Evolutionary conservation across 2,113 vertebrate species (phyloP), one percentile per base, ranked within the genome.

Genomic region (Aramus guarauna): DNA sequence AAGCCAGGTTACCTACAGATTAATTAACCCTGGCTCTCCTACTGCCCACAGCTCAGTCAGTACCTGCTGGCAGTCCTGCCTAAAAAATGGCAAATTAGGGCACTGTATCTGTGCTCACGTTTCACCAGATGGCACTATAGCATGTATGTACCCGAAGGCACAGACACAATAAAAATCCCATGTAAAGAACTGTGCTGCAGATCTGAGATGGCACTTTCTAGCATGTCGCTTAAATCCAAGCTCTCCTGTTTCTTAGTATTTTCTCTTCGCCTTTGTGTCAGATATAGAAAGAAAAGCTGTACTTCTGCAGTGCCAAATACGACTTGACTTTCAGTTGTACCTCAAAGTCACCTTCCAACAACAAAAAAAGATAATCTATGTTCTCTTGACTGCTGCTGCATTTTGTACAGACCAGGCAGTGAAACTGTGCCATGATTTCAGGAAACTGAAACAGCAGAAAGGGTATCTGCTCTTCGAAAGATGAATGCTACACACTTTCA

Each of bases 41-140:
- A 37, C 12, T 68, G 56, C 24, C n/a, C 81, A 56, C 47, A 59
- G 47, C 52, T 84, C 67, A 11, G 20, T 13, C 60, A 37, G 22
- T 36, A 37, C 58, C 47, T 53, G 56, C 60, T 21, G 17, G 41
- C 34, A 72, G 73, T 15, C 4, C 7, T 22, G 62, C 4, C 2
- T 37, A 15, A 72, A 55, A 82, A 10, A 6, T 1, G 16, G 39
- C 22, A 32, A 36, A 52, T 55, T 8, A 62, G 62, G 36, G 41
- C 6, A 13, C 2, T 5, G n/a, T 26, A 12, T 66, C 50, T 79
- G 29, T 62, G 66, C 87, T 87, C 58, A 83, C 69, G 41, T 76
- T 74, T 95, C 96, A 93, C 69, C 92, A 97, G 97, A 47, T 95
- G 94, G 95, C 95, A 97, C 92, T 94, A 6, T 2, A 96, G 77